phyloP scores from a whole-genome alignment of 2,888 invertebrate species.

The Eupithecia insigniata region DNA sequence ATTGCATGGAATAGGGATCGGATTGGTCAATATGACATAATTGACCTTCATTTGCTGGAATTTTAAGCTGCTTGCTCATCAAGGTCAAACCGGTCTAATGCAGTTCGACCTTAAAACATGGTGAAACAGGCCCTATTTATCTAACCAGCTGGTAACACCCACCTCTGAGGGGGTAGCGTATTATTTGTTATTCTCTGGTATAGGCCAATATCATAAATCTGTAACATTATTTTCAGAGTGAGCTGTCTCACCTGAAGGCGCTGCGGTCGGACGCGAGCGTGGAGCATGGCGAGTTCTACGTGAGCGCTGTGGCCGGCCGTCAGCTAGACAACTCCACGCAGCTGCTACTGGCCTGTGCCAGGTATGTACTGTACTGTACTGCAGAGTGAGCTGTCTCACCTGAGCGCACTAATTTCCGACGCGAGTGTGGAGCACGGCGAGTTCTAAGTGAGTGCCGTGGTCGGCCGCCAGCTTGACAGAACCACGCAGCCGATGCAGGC shows the following conservation, averaged over 20 bases:
- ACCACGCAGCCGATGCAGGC: constrained; percentile 80
- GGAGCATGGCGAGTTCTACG: constrained; percentile 84
- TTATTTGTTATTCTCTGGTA: neutral
- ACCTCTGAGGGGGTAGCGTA: neutral
- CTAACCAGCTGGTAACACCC: no score
- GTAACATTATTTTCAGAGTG: constrained; percentile 47
- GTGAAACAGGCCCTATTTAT: no score
- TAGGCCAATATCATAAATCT: neutral
- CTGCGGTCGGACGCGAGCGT: constrained; percentile 84
- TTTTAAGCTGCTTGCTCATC: no score
- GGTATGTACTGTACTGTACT: constrained; percentile 63
- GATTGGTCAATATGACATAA: no score
- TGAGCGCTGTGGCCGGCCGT: constrained; percentile 75
- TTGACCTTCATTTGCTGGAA: no score
- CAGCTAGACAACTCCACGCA: constrained; percentile 57
- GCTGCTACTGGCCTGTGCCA: constrained; percentile 86
- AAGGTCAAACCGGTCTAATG: no score
- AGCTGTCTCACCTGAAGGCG: constrained; percentile 59
- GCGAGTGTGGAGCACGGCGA: constrained; percentile 87
- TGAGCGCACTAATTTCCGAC: constrained; percentile 78
- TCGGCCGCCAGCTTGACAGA: constrained; percentile 66
- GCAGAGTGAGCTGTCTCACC: constrained; percentile 56
- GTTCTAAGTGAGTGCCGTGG: constrained; percentile 66
- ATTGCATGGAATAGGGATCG: no score
- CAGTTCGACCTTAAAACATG: no score